Percentiles rank a stretch among this genome's conserved stretches.
phyloP scores from a whole-genome alignment of 2,113 vertebrate genomes.

The Progne subis region DNA sequence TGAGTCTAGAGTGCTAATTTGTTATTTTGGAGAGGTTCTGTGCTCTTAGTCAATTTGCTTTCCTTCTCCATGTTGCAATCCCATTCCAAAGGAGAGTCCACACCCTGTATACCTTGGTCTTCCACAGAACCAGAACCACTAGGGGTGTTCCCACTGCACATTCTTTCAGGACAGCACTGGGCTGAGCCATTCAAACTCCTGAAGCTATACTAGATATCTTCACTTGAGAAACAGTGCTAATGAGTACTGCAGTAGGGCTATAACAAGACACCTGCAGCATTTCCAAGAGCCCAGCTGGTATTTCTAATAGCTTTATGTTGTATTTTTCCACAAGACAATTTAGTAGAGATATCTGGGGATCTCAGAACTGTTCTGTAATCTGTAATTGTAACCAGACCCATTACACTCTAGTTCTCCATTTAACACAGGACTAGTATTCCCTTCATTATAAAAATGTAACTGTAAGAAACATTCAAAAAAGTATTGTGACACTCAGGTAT shows the following conservation, averaged over 20 bases:
- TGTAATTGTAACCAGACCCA: not conserved
- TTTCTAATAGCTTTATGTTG: not conserved
- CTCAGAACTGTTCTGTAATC: not conserved
- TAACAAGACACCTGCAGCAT: not conserved
- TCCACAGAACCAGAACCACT: not conserved
- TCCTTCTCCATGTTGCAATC: not conserved
- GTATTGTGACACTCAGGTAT: not conserved
- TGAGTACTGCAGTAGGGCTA: not conserved
- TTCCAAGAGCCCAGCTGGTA: not conserved
- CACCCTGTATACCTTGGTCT: not conserved
- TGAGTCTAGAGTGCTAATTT: not conserved
- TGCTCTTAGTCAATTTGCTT: not conserved
- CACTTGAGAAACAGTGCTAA: not conserved
- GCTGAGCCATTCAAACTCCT: not conserved
- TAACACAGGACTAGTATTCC: not conserved
- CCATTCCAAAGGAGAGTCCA: not conserved
- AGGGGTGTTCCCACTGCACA: not conserved
- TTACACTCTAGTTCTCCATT: not conserved
- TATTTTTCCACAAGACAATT: not conserved
- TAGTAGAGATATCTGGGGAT: not conserved
- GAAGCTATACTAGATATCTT: not conserved
- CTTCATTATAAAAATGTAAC: not conserved
- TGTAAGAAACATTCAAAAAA: not conserved
- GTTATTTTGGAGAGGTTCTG: not conserved
- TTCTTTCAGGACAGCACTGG: not conserved